Evolutionary conservation across 2,797 vertebrate species (phyloP).

Genomic region (Takifugu ocellatus): DNA sequence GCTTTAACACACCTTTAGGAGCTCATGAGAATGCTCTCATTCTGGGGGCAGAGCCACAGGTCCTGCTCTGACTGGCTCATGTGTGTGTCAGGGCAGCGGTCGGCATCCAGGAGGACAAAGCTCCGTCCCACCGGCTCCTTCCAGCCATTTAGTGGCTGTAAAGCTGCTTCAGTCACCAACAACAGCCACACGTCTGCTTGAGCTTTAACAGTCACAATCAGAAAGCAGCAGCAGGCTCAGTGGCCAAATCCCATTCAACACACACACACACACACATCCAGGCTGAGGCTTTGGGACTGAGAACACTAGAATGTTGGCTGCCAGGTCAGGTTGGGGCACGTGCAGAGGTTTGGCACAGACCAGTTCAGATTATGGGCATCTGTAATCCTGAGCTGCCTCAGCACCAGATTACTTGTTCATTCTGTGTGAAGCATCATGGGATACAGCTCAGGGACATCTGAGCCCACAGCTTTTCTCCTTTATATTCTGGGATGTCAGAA

Average conservation of each 20-base stretch:
- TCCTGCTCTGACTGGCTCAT: too few relatives aligned
- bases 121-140: too few relatives aligned
- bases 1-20: too few relatives aligned
- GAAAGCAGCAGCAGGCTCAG: conserved; percentile 36
- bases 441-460: background rate
- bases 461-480: too few relatives aligned
- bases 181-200: background rate
- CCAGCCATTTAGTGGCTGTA: too few relatives aligned
- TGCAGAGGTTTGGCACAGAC: conserved; percentile 35
- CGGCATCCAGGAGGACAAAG: too few relatives aligned
- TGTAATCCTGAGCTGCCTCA: conserved; percentile 47
- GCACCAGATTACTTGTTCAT: conserved; percentile 45
- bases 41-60: too few relatives aligned
- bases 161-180: too few relatives aligned
- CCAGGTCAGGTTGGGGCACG: conserved; percentile 35
- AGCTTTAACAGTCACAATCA: conserved; percentile 41
- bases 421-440: conserved; percentile 25
- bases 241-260: conserved; percentile 45
- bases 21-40: too few relatives aligned
- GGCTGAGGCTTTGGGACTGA: conserved; percentile 27
- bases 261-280: conserved; percentile 9
- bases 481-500: too few relatives aligned
- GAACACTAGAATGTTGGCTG: conserved; percentile 34
- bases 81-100: too few relatives aligned
- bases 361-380: conserved; percentile 34